Evolutionary conservation across 2,888 invertebrate genomes (phyloP).

Genomic region (Andrena minutula): DNA sequence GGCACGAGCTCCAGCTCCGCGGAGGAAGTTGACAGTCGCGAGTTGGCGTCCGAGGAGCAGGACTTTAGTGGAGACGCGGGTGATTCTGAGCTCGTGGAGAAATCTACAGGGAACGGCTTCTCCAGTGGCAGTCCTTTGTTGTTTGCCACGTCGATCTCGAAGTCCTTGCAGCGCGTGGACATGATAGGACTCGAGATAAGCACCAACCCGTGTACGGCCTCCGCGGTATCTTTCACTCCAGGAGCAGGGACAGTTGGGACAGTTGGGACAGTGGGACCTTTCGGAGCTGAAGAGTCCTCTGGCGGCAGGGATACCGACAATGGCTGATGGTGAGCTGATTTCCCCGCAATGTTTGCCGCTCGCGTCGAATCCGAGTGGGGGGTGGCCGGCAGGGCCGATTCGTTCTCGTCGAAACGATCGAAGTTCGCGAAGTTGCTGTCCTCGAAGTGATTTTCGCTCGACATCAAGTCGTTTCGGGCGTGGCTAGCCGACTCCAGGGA

Average conservation of each 20-base stretch:
- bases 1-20: slow-evolving; percentile 86
- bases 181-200: slow-evolving; percentile 84
- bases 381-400: slow-evolving; percentile 86
- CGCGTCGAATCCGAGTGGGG: slow-evolving; percentile 83
- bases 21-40: slow-evolving; percentile 81
- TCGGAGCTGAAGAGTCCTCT: slow-evolving; percentile 86
- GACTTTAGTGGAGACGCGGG: slow-evolving; percentile 80
- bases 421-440: slow-evolving; percentile 85
- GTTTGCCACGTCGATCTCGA: slow-evolving; percentile 74
- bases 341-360: slow-evolving; percentile 68
- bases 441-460: slow-evolving; percentile 89
- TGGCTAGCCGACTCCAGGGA: slow-evolving; percentile 72
- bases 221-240: slow-evolving; percentile 66
- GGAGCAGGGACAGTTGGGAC: slow-evolving; percentile 25
- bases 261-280: slow-evolving; percentile 61
- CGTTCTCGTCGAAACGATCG: slow-evolving; percentile 75
- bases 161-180: slow-evolving; percentile 75
- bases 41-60: slow-evolving; percentile 80
- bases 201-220: slow-evolving; percentile 77
- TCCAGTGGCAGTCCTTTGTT: slow-evolving; percentile 74
- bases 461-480: slow-evolving; percentile 61
- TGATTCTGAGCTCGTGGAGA: slow-evolving; percentile 75
- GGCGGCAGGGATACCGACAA: slow-evolving; percentile 90
- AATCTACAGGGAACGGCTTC: slow-evolving; percentile 82
- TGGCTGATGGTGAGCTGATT: slow-evolving; percentile 86